Percentiles rank a stretch among this genome's conserved stretches.
Conservation (phyloP, 2,797 vertebrate genomes). For the Leuciscus waleckii region DNA sequence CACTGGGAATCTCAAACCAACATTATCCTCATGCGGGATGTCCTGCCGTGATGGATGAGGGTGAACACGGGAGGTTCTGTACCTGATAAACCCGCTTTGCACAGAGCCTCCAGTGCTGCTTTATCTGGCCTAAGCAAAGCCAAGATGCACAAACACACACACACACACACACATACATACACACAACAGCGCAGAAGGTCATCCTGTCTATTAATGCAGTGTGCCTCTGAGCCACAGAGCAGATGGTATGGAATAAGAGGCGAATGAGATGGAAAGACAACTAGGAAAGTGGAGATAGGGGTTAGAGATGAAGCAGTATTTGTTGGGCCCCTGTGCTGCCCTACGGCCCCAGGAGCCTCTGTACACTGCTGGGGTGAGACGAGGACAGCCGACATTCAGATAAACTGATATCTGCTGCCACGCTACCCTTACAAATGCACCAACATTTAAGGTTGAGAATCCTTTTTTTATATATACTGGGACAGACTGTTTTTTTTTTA, state of each 20-base stretch:
- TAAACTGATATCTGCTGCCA: slow-evolving; percentile 10
- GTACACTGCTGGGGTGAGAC: slow-evolving; percentile 12
- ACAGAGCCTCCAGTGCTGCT: slow-evolving; percentile 17
- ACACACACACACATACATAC: too few relatives aligned
- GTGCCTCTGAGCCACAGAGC: slow-evolving; percentile 29
- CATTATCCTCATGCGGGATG: slow-evolving; percentile 41
- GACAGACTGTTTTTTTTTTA: not conserved
- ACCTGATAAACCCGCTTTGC: slow-evolving; percentile 42
- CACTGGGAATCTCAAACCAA: slow-evolving; percentile 35
- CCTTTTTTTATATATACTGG: too few relatives aligned
- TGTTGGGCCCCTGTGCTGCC: slow-evolving; percentile 39
- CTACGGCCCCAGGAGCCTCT: not conserved
- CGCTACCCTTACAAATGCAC: not conserved
- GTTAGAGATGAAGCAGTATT: slow-evolving; percentile 10
- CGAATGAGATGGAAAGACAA: not conserved
- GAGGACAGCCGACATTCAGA: not conserved
- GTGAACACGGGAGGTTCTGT: slow-evolving; percentile 30
- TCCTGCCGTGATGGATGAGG: slow-evolving; percentile 53
- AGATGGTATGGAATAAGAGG: slow-evolving; percentile 5
- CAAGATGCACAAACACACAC: not conserved
- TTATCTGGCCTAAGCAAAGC: slow-evolving; percentile 37
- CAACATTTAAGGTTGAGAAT: not conserved
- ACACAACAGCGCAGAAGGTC: slow-evolving; percentile 17
- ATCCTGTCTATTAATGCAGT: slow-evolving; percentile 46
- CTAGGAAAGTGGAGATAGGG: slow-evolving; percentile 12